Percentiles rank a stretch among this genome's conserved stretches.
Evolutionary conservation across 2,888 invertebrate genomes (phyloP).

Genomic region (Glaucopsyche alexis): DNA sequence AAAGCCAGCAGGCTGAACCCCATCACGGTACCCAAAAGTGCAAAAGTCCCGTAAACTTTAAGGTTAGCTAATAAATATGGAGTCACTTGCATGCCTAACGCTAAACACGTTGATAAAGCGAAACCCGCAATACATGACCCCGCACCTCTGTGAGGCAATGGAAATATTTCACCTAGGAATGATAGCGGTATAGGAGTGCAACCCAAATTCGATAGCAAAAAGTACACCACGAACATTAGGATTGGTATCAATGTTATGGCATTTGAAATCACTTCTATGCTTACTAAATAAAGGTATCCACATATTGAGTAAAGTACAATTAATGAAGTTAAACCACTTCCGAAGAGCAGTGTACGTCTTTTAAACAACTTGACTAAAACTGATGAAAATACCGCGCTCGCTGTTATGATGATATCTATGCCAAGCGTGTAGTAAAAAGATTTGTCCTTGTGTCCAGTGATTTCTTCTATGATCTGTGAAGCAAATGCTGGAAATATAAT

Average conservation of each 20-base stretch:
- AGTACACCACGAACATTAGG: conserved; percentile 51
- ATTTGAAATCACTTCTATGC: conserved; percentile 44
- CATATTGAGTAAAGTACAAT: conserved; percentile 47
- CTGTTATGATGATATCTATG: conserved; percentile 54
- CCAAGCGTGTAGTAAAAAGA: conserved; percentile 53
- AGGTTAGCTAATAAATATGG: conserved; percentile 48
- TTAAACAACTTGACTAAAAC: conserved; percentile 53
- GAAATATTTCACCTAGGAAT: conserved; percentile 60
- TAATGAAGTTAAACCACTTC: conserved; percentile 51
- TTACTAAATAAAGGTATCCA: conserved; percentile 49
- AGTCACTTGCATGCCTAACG: conserved; percentile 51
- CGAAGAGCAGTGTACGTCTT: conserved; percentile 53
- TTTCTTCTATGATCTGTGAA: conserved; percentile 52
- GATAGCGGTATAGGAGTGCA: conserved; percentile 59
- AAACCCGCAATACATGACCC: conserved; percentile 50
- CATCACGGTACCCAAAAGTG: conserved; percentile 50
- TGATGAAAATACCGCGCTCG: conserved; percentile 51
- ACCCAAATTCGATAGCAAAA: conserved; percentile 57
- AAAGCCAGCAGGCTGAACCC: conserved; percentile 40
- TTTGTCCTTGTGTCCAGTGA: conserved; percentile 48
- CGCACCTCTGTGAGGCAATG: conserved; percentile 54
- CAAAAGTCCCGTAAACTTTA: conserved; percentile 57
- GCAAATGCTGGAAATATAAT: conserved; percentile 21
- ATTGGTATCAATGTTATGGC: conserved; percentile 49
- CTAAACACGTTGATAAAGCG: conserved; percentile 46